Base-by-base conservation (phyloP, 2,888 invertebrate genomes). In the Osedax fenrisi region DNA sequence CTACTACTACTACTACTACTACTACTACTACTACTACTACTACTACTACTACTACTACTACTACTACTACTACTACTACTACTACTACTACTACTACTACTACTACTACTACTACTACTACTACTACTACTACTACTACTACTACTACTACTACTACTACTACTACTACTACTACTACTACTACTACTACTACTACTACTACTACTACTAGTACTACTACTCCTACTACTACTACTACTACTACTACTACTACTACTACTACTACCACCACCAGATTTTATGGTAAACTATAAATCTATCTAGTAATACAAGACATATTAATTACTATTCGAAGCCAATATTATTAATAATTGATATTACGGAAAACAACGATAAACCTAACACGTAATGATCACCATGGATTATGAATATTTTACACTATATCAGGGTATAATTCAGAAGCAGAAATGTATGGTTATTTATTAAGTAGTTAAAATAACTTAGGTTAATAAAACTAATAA, bases 161-260 rank as follows among this genome's bases (percentile, higher is more conserved):
- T 41, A 17, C 41, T 41, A 41, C 41, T 41, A 21, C 64, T 64
- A 1, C 64, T 64, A 64, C 64, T 64, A 1, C 0, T 64, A 64
- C n/a, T 64, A 23, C 1, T 64, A 64, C 64, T 64, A 23, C 64
- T 64, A 1, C 64, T 64, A 1, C 64, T 64, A 64, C 64, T 64
- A 1, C 22, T 64, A 64, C 69, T 41, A 25, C 69, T 26, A 0
- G 0, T 21, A 25, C 69, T 69, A n/a, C 1, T 26, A 25, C 69
- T 69, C 5, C 64, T 64, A 64, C 64, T 64, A 23, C 64, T 64
- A 64, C 64, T 64, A 23, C 23, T 64, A 64, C 41, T 41, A 41
- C 41, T 41, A 41, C 41, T 41, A 41, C 41, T 41, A 41, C 41
- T 41, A 41, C 41, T 41, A 41, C 41, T 41, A 41, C 41, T 41